Evolutionary conservation across 1,140 invertebrate species (phyloP), one percentile per base, ranked within the genome.

Genomic region (Radopholus similis): DNA sequence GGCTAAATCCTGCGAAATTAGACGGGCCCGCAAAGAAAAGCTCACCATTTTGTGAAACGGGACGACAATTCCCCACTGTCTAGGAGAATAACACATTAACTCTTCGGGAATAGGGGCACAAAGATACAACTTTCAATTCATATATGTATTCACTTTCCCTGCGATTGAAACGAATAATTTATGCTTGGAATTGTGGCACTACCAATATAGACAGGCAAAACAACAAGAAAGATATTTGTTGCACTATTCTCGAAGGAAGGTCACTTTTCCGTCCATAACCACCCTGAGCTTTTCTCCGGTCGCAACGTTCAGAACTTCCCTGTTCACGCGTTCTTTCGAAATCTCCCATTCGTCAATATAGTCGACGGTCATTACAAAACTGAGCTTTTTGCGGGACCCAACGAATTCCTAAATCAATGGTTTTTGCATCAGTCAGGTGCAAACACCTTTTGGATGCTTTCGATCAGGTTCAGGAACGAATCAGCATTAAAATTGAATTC

Each of bases 1-100:
- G 70, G 70, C 70, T 74, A 70, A 56, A 54, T 18, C 4, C 15
- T 47, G 11, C 15, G 63, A 40, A 67, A 6, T 60, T 42, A 21
- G n/a, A 30, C 44, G n/a, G 11, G 11, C 4, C 2, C 23, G 28
- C 26, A 59, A 40, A 32, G 37, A 44, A 60, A 56, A 47, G 40
- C 28, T 15, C 26, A 38, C 26, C 34, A 28, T 34, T 28, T 2
- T 13, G 32, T 26, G 38, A 30, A 38, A 57, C 18, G 38, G 3
- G 21, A 1, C 32, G 15, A 2, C 4, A 21, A n/a, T 13, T 11
- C 18, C 32, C 55, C 23, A 0, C 32, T 35, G 38, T 3, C 38
- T 21, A 57, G 15, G 28, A 57, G 32, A 57, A 57, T 21, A 18
- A 26, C 55, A 38, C 40, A 42, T 21, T 42, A 42, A 1, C 18